Conservation (phyloP, 2,888 invertebrate genomes). For the Drosophila kokeensis region DNA sequence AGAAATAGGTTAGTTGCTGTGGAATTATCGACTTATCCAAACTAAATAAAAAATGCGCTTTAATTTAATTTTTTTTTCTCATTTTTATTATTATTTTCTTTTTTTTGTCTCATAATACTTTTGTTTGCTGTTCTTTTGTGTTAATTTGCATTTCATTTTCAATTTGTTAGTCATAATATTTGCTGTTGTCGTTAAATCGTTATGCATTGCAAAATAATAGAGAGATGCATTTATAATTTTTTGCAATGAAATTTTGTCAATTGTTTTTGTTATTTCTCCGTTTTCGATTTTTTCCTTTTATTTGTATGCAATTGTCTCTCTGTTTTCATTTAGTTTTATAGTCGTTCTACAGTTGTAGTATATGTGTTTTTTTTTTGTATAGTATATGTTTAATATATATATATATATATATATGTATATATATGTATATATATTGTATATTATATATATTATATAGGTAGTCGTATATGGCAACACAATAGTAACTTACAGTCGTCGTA, state of each 20-base stretch:
- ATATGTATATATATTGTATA: slow-evolving; percentile 31
- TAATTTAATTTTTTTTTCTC: slow-evolving; percentile 23
- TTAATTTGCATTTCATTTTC: slow-evolving; percentile 42
- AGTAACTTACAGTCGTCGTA: slow-evolving; percentile 77
- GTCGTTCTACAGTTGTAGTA: slow-evolving; percentile 33
- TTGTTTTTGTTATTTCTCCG: slow-evolving; percentile 15
- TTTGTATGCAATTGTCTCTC: slow-evolving; percentile 34
- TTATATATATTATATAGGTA: slow-evolving; percentile 35
- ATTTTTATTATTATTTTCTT: slow-evolving; percentile 35
- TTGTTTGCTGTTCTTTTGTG: slow-evolving; percentile 34
- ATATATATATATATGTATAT: slow-evolving; percentile 38
- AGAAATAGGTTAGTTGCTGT: not conserved
- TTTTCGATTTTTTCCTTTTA: slow-evolving; percentile 9
- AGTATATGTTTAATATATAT: slow-evolving; percentile 31
- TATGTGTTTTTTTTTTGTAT: slow-evolving; percentile 14
- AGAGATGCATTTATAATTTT: slow-evolving; percentile 36
- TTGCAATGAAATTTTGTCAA: slow-evolving; percentile 30
- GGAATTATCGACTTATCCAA: not conserved
- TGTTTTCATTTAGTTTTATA: slow-evolving; percentile 25
- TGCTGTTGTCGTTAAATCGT: slow-evolving; percentile 14
- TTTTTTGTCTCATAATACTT: slow-evolving; percentile 54
- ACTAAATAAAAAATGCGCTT: slow-evolving; percentile 27
- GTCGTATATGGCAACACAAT: slow-evolving; percentile 74
- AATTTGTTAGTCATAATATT: slow-evolving; percentile 34
- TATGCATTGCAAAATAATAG: slow-evolving; percentile 42